These are phyloP conservation scores for Sminthurides aquaticus DNA, from an alignment of 2,888 invertebrate species.

Conservation along the genomic window DNA sequence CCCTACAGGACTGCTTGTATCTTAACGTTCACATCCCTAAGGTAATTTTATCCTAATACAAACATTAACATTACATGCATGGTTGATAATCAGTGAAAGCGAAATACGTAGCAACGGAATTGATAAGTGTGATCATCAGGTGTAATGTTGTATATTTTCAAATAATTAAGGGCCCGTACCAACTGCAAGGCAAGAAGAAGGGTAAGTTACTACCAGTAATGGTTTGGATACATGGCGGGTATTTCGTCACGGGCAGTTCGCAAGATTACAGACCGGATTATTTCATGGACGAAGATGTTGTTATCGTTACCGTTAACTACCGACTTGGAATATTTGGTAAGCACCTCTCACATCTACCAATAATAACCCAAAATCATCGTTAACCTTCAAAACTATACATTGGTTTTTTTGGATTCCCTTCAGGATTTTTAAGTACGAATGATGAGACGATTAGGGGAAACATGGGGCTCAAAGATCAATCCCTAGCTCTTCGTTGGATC, in stretches of 20 bases:
- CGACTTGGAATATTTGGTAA: slow-evolving; percentile 8
- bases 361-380: too few species aligned
- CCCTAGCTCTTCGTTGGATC: slow-evolving; percentile 9
- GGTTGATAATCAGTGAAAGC: too few species aligned
- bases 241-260: neutral
- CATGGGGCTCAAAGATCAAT: slow-evolving; percentile 12
- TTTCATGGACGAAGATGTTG: slow-evolving; percentile 16
- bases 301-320: slow-evolving; percentile 10
- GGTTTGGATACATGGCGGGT: slow-evolving; percentile 8
- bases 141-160: too few species aligned
- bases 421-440: slow-evolving; percentile 9
- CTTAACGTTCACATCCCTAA: neutral
- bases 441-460: slow-evolving; percentile 4
- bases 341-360: too few species aligned
- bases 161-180: neutral
- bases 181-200: neutral
- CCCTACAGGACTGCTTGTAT: neutral
- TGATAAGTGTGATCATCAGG: too few species aligned
- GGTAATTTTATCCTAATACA: too few species aligned
- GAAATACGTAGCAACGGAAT: too few species aligned
- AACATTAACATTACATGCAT: too few species aligned
- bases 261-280: neutral
- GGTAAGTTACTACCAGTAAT: neutral
- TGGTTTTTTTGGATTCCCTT: too few species aligned
- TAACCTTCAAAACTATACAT: too few species aligned